Evolutionary conservation across 2,797 vertebrate genomes (phyloP).

Genomic region (Cossypha polioptera): DNA sequence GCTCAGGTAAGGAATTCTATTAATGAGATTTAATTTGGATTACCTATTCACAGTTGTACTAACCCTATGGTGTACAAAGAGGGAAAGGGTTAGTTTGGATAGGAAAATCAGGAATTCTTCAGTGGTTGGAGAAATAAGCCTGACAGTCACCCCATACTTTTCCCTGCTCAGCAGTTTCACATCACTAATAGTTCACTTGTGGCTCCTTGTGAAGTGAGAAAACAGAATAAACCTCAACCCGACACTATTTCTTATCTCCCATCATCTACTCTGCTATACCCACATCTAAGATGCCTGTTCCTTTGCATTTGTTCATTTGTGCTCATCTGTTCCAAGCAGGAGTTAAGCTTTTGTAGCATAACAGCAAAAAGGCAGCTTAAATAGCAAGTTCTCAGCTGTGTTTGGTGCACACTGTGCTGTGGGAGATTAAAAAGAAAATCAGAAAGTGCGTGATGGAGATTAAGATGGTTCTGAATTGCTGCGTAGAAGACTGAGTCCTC

Average conservation of each 20-base stretch:
- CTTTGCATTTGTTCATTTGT: background rate
- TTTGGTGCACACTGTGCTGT: background rate
- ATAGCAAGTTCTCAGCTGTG: constrained; percentile 13
- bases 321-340: background rate
- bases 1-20: background rate
- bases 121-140: background rate
- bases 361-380: constrained; percentile 30
- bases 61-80: background rate
- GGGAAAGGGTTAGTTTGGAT: background rate
- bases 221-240: background rate
- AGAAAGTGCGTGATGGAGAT: background rate
- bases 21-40: background rate
- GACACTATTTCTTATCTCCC: background rate
- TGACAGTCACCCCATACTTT: background rate
- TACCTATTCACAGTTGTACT: background rate
- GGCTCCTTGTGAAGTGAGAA: background rate
- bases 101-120: background rate
- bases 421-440: constrained; percentile 40
- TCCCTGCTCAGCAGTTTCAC: background rate
- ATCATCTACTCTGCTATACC: background rate
- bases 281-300: background rate
- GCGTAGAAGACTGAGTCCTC: background rate
- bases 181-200: background rate
- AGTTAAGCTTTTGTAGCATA: background rate
- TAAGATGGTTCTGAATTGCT: constrained; percentile 42